A percentile compares a stretch with the other conserved stretches of the same genome.
phyloP scores from a whole-genome alignment of 2,888 invertebrate species.

The Epinotia bilunana region DNA sequence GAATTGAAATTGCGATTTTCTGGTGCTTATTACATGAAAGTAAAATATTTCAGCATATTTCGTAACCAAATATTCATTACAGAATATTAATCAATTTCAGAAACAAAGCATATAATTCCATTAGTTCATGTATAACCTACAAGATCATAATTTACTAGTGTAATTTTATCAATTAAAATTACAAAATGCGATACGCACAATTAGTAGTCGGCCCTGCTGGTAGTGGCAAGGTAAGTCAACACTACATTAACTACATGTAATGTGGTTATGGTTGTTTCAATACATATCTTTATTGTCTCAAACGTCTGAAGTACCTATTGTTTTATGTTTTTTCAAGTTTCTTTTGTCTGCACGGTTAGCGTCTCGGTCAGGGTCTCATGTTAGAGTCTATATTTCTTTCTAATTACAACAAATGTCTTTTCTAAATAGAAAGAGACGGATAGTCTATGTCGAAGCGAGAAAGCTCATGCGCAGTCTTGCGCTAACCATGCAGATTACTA shows the following conservation, averaged over 20 bases:
- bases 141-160: background rate
- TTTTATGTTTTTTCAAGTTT: background rate
- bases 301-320: background rate
- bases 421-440: too few species aligned
- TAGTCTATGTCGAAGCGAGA: too few species aligned
- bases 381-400: too few species aligned
- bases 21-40: background rate
- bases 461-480: too few species aligned
- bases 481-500: too few species aligned
- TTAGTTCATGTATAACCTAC: constrained; percentile 20
- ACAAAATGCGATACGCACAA: constrained; percentile 96
- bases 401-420: too few species aligned
- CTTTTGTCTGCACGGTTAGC: too few species aligned
- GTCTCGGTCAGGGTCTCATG: too few species aligned
- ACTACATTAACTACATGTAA: background rate
- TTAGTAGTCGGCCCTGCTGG: constrained; percentile 99
- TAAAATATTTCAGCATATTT: background rate
- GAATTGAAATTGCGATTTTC: background rate
- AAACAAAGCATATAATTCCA: background rate
- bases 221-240: constrained; percentile 93
- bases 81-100: background rate
- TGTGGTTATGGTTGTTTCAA: background rate
- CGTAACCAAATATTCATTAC: background rate
- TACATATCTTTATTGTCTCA: background rate
- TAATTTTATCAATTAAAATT: background rate